Evolutionary conservation across 2,888 invertebrate species (phyloP).

Genomic region (Caenorhabditis imperialis): DNA sequence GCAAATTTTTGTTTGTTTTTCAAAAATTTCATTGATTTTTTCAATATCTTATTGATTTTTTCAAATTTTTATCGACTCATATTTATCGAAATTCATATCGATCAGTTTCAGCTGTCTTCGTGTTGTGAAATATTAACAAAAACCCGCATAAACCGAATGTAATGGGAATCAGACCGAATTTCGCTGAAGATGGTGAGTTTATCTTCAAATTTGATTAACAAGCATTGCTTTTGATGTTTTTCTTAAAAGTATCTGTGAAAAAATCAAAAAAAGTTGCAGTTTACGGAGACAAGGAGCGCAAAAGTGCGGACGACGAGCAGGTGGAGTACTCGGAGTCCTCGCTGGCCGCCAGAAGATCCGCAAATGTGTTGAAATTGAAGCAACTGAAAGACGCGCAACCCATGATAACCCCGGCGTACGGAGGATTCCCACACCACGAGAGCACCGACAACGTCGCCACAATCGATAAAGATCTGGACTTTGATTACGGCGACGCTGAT

Average conservation of each 20-base stretch:
- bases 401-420: slow-evolving; percentile 33
- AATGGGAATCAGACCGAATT: slow-evolving; percentile 71
- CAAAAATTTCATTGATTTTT: background rate
- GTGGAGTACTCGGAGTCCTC: slow-evolving; percentile 71
- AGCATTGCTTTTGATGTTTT: too few species aligned
- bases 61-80: background rate
- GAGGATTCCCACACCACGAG: slow-evolving; percentile 31
- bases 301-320: slow-evolving; percentile 45
- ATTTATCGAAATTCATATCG: too few species aligned
- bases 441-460: slow-evolving; percentile 33
- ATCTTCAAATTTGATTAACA: too few species aligned
- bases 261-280: slow-evolving; percentile 69
- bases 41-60: background rate
- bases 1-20: slow-evolving; percentile 11
- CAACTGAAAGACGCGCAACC: slow-evolving; percentile 61
- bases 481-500: slow-evolving; percentile 77
- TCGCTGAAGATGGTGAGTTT: slow-evolving; percentile 74
- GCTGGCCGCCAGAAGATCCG: slow-evolving; percentile 72
- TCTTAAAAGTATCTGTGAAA: too few species aligned
- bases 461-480: slow-evolving; percentile 73
- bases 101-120: too few species aligned
- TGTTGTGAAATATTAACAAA: too few species aligned
- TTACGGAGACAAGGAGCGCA: slow-evolving; percentile 63
- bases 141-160: slow-evolving; percentile 14
- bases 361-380: slow-evolving; percentile 72